phyloP scores from a whole-genome alignment of 2,888 invertebrate genomes.

The Timema podura region DNA sequence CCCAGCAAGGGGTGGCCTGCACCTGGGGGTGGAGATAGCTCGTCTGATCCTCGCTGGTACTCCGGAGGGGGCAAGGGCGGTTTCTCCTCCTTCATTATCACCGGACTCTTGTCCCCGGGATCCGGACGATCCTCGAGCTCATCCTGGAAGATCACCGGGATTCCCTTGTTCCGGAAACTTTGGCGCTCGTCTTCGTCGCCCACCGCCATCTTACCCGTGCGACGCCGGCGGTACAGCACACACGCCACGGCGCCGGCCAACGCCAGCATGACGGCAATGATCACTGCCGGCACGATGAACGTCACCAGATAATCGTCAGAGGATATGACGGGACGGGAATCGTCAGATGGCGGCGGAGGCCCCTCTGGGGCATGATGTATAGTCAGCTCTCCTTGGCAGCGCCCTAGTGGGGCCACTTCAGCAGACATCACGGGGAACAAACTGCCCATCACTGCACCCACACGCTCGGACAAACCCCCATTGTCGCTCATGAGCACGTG shows the following conservation, averaged over 20 bases:
- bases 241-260: slow-evolving; percentile 85
- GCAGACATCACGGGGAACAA: slow-evolving; percentile 67
- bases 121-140: slow-evolving; percentile 92
- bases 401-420: slow-evolving; percentile 55
- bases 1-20: slow-evolving; percentile 41
- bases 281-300: slow-evolving; percentile 83
- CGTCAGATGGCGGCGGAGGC: slow-evolving; percentile 40
- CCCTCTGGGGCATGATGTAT: slow-evolving; percentile 43
- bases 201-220: slow-evolving; percentile 79
- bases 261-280: slow-evolving; percentile 82
- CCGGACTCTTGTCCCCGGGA: slow-evolving; percentile 84
- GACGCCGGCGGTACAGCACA: slow-evolving; percentile 71
- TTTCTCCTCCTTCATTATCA: slow-evolving; percentile 92
- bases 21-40: slow-evolving; percentile 29
- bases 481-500: slow-evolving; percentile 67
- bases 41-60: slow-evolving; percentile 55
- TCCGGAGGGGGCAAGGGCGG: slow-evolving; percentile 86
- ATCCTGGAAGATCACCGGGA: slow-evolving; percentile 96
- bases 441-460: slow-evolving; percentile 63
- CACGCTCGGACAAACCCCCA: slow-evolving; percentile 53
- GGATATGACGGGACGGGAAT: slow-evolving; percentile 42
- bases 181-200: slow-evolving; percentile 75
- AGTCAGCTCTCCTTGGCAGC: slow-evolving; percentile 53
- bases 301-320: slow-evolving; percentile 56
- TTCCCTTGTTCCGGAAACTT: slow-evolving; percentile 54